Conservation (phyloP, 2,888 invertebrate genomes). For the Pseudanteris insignis region DNA sequence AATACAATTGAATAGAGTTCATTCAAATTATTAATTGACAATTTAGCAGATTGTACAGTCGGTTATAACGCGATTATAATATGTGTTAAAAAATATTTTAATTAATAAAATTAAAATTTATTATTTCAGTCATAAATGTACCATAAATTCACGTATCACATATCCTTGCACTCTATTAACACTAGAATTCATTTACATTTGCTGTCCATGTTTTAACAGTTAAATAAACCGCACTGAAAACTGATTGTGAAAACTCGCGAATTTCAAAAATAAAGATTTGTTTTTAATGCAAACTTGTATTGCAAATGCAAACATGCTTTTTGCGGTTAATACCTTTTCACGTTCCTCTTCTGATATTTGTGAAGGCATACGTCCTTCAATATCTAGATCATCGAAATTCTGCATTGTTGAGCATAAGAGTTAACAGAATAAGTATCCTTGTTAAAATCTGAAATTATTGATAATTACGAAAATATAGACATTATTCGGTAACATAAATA, state of each 20-base stretch:
- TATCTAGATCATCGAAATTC: constrained; percentile 66
- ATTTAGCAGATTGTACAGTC: no score
- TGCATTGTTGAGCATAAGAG: constrained; percentile 54
- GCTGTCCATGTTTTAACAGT: constrained; percentile 10
- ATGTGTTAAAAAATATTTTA: no score
- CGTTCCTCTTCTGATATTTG: constrained; percentile 62
- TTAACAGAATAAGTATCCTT: constrained; percentile 39
- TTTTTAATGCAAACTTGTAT: constrained; percentile 10
- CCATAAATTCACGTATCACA: constrained; percentile 5
- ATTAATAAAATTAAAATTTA: no score
- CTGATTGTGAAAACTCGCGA: no score
- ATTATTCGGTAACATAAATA: constrained; percentile 5
- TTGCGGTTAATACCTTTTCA: constrained; percentile 61
- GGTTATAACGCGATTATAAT: no score
- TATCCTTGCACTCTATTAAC: constrained; percentile 23
- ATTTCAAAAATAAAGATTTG: neutral
- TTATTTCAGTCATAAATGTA: no score
- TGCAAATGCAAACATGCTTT: constrained; percentile 28
- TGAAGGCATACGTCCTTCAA: constrained; percentile 64
- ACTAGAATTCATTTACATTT: constrained; percentile 9
- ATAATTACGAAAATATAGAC: constrained; percentile 25
- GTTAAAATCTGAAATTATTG: constrained; percentile 50
- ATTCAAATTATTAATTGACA: no score
- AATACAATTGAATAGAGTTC: no score
- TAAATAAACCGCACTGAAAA: constrained; percentile 14